phyloP scores from a whole-genome alignment of 2,888 invertebrate genomes.

The Scaptomyza tumidula region DNA sequence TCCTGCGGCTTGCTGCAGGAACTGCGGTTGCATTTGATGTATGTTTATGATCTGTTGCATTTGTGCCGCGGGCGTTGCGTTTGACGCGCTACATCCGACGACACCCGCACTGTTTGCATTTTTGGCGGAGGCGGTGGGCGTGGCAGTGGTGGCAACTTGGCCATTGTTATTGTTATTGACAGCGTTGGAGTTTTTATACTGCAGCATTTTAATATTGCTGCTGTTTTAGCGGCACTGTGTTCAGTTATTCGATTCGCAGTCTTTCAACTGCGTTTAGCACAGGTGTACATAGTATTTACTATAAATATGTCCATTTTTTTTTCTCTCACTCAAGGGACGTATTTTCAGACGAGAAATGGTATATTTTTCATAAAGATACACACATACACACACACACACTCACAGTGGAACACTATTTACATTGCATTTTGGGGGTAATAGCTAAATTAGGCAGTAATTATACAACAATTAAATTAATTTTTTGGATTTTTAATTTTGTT shows the following conservation, averaged over 20 bases:
- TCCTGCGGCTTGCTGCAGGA: constrained; percentile 58
- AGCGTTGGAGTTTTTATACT: constrained; percentile 71
- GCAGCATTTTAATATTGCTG: constrained; percentile 65
- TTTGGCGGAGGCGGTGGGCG: constrained; percentile 66
- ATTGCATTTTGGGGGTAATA: constrained; percentile 23
- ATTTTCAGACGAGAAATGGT: constrained; percentile 25
- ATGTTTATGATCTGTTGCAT: constrained; percentile 82
- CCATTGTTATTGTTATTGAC: constrained; percentile 46
- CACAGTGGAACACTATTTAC: constrained; percentile 24
- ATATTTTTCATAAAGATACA: constrained; percentile 20
- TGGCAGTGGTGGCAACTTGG: constrained; percentile 40
- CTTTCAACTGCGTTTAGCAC: constrained; percentile 21
- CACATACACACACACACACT: constrained; percentile 20
- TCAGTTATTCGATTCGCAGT: constrained; percentile 1
- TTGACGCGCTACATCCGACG: constrained; percentile 23
- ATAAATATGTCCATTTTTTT: constrained; percentile 45
- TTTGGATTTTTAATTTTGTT: constrained; percentile 59
- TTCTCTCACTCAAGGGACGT: constrained; percentile 23
- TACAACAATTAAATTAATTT: constrained; percentile 36
- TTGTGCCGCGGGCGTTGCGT: constrained; percentile 58
- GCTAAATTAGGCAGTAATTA: constrained; percentile 35
- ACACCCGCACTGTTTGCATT: constrained; percentile 46
- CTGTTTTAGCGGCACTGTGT: constrained; percentile 11
- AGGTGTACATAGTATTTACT: constrained; percentile 24
- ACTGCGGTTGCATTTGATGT: constrained; percentile 79